A percentile compares a stretch with the other conserved stretches of the same genome.
Conservation (phyloP, 2,888 invertebrate species). For the Hemicrepidius hirtus region DNA sequence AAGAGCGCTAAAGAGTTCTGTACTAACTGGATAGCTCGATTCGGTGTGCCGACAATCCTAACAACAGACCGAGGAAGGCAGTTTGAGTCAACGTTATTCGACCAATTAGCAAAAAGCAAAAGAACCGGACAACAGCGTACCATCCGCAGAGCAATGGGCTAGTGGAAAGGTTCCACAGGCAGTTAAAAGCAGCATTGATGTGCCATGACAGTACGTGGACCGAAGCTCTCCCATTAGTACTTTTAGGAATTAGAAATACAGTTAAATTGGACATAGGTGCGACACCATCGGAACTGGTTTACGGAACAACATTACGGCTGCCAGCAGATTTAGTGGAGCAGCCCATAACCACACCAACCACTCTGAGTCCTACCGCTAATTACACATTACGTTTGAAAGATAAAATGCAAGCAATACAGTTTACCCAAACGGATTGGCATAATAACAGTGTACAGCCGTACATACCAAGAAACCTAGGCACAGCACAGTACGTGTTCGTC, state of each 20-base stretch:
- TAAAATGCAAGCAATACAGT: no score
- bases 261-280: no score
- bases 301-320: slow-evolving; percentile 47
- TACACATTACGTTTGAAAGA: background rate
- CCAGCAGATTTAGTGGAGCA: background rate
- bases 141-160: slow-evolving; percentile 68
- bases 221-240: slow-evolving; percentile 62
- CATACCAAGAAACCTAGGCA: background rate
- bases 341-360: background rate
- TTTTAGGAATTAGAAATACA: no score
- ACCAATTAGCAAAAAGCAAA: slow-evolving; percentile 56
- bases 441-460: background rate
- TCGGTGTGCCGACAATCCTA: slow-evolving; percentile 65
- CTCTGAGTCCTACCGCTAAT: background rate
- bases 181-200: no score
- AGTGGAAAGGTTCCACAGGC: slow-evolving; percentile 63
- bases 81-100: slow-evolving; percentile 62
- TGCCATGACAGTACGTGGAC: background rate
- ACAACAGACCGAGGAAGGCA: slow-evolving; percentile 66
- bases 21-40: slow-evolving; percentile 68
- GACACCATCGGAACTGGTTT: no score
- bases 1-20: background rate
- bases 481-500: slow-evolving; percentile 1
- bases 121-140: slow-evolving; percentile 62
- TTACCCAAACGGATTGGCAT: background rate